phyloP scores from a whole-genome alignment of 2,888 invertebrate species.

The Eilema caniola region DNA sequence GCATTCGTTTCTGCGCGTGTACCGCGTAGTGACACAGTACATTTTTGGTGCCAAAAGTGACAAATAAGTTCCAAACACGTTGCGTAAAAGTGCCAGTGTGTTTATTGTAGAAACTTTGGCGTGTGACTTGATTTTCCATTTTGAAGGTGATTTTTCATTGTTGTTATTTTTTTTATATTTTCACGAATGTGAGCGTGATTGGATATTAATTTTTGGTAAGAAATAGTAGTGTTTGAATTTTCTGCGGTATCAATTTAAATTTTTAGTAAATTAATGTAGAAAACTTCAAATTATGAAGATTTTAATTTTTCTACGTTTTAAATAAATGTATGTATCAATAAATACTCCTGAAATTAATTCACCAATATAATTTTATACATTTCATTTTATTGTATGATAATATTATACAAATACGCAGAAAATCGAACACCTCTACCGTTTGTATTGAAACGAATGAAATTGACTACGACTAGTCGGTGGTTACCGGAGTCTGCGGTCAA shows the following conservation, averaged over 20 bases:
- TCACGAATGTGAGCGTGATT: slow-evolving; percentile 49
- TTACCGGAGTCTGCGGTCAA: slow-evolving; percentile 39
- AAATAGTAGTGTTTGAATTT: slow-evolving; percentile 13
- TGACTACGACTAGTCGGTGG: slow-evolving; percentile 16
- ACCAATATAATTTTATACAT: too few relatives aligned
- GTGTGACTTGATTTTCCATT: slow-evolving; percentile 82
- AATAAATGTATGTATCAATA: not conserved
- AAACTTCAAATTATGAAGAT: not conserved
- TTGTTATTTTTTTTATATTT: slow-evolving; percentile 46
- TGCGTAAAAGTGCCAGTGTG: slow-evolving; percentile 82
- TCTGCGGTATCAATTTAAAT: not conserved
- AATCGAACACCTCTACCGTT: not conserved
- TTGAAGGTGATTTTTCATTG: slow-evolving; percentile 75
- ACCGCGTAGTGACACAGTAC: slow-evolving; percentile 57
- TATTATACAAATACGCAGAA: not conserved
- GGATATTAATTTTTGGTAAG: slow-evolving; percentile 38
- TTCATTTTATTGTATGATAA: too few relatives aligned
- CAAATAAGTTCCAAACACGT: slow-evolving; percentile 72
- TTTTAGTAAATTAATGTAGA: too few relatives aligned
- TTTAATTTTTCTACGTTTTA: not conserved
- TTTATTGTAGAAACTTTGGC: slow-evolving; percentile 82
- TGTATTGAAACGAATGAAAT: slow-evolving; percentile 29
- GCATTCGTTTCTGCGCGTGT: slow-evolving; percentile 73
- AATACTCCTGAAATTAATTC: too few relatives aligned
- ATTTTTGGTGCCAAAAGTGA: slow-evolving; percentile 48